These are phyloP conservation scores for Cryptotis parvus DNA, from an alignment of 2,113 vertebrate species.

Conservation along the genomic window DNA sequence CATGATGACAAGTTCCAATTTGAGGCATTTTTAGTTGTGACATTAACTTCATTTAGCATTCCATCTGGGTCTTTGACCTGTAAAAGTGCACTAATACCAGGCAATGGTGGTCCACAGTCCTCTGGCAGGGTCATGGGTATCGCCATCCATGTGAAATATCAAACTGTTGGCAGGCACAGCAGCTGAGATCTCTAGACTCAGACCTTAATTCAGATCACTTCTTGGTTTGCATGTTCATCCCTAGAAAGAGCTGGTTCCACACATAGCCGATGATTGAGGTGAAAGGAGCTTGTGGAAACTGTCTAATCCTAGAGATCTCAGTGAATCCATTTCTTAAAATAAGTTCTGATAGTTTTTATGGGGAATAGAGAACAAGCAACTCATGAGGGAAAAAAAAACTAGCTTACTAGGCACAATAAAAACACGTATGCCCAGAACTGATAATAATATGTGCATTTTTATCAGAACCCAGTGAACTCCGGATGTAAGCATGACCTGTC, in stretches of 20 bases:
- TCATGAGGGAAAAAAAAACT: no score
- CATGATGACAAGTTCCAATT: conserved; percentile 6
- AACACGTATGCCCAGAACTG: fast-evolving
- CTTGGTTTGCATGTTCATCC: conserved; percentile 75
- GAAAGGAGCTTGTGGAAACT: background rate
- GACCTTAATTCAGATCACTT: background rate
- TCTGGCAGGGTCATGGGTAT: background rate
- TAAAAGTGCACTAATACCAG: background rate
- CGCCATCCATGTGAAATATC: conserved; percentile 64
- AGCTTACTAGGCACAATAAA: no score
- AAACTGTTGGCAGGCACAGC: conserved; percentile 64
- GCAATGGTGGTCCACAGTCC: background rate
- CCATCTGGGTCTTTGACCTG: background rate
- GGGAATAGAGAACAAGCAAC: no score
- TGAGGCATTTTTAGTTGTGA: background rate
- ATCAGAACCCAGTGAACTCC: background rate
- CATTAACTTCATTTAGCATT: background rate
- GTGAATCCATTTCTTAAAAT: background rate
- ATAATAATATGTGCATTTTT: no score
- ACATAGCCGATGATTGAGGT: conserved; percentile 64
- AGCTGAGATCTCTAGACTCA: conserved; percentile 25
- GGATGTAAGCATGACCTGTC: background rate
- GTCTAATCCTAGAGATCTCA: background rate
- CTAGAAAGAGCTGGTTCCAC: conserved; percentile 70
- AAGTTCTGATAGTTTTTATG: no score